phyloP scores from a whole-genome alignment of 2,113 vertebrate genomes.

The Opisthocomus hoazin region DNA sequence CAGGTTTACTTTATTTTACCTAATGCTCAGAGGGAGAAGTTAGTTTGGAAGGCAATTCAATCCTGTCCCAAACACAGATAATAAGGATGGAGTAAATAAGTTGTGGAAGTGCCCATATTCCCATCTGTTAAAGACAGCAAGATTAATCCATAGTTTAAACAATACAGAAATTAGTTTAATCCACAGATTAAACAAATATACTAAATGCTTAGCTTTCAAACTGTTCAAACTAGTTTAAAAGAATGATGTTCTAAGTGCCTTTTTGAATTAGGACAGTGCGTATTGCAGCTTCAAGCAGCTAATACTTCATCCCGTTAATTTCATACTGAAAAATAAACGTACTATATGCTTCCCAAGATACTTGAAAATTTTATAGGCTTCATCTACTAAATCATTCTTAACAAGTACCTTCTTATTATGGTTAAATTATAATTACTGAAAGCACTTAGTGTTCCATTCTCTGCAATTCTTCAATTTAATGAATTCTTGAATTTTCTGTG shows the following conservation, averaged over 20 bases:
- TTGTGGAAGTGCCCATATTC: not conserved
- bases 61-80: not conserved
- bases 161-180: not conserved
- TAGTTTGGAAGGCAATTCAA: not conserved
- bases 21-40: not conserved
- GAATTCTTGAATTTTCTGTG: not conserved
- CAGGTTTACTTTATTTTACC: not conserved
- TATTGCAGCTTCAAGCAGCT: not conserved
- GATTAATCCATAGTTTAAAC: not conserved
- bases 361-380: not conserved
- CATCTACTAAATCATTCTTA: not conserved
- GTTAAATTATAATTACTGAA: not conserved
- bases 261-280: not conserved
- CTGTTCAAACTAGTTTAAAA: not conserved
- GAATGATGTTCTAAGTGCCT: not conserved
- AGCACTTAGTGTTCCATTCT: not conserved
- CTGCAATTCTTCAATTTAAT: not conserved
- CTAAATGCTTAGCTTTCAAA: not conserved
- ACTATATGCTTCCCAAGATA: not conserved
- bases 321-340: not conserved
- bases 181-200: not conserved
- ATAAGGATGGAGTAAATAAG: not conserved
- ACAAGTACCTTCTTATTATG: not conserved
- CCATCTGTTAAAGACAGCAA: not conserved
- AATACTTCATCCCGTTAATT: not conserved